Conservation (phyloP, 2,888 invertebrate genomes). For the Alsophila aescularia region DNA sequence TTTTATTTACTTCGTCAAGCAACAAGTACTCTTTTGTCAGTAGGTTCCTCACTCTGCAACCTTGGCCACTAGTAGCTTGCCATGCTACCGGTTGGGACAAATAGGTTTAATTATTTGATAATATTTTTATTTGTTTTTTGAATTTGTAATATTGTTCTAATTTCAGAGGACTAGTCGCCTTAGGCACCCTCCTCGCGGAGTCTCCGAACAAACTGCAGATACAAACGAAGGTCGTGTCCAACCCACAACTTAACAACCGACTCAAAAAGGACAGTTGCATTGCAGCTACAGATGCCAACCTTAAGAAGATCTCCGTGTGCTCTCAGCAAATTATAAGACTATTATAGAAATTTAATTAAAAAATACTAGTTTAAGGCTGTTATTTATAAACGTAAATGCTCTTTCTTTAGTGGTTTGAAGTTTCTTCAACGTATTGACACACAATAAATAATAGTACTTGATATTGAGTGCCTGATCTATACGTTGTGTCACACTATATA, state of each 20-base stretch:
- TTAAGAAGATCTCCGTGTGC: slow-evolving; percentile 67
- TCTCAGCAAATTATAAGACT: slow-evolving; percentile 73
- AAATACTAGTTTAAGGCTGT: background rate
- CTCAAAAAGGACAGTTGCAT: slow-evolving; percentile 66
- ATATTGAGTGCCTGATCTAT: too few relatives aligned
- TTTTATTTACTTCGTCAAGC: too few relatives aligned
- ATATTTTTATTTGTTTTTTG: background rate
- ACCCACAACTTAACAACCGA: slow-evolving; percentile 61
- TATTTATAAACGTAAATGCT: slow-evolving; percentile 16
- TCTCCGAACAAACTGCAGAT: slow-evolving; percentile 70
- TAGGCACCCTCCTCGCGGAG: slow-evolving; percentile 88
- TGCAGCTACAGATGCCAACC: slow-evolving; percentile 56
- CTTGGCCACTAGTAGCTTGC: too few relatives aligned
- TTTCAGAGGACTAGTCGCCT: slow-evolving; percentile 88
- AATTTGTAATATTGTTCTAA: slow-evolving; percentile 12
- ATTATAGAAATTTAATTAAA: slow-evolving; percentile 52
- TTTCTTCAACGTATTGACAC: too few relatives aligned
- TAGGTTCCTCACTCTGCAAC: too few relatives aligned
- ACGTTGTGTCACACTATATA: too few relatives aligned
- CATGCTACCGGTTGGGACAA: too few relatives aligned
- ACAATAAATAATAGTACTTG: too few relatives aligned
- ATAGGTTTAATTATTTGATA: too few relatives aligned
- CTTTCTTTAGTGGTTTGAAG: background rate
- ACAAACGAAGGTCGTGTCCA: slow-evolving; percentile 69
- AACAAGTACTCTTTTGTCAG: too few relatives aligned